Evolutionary conservation across 2,797 vertebrate species (phyloP), one percentile per base, ranked within the genome.

Genomic region (Amblyopsis hoosieri): DNA sequence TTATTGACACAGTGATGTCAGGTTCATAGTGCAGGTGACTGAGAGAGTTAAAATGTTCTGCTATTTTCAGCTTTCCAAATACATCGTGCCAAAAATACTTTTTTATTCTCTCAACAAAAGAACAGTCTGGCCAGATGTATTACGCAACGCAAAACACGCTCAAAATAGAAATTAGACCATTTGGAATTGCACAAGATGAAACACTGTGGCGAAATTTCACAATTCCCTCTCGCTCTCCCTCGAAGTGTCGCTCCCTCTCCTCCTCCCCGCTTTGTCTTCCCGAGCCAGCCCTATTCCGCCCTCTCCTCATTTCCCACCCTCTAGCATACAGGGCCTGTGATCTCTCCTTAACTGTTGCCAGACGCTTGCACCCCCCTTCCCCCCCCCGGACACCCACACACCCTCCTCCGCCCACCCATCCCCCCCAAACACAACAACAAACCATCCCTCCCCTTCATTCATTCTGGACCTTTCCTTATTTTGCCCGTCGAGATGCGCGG

Each of bases 261-360:
- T 84, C 80, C 83, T 60, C 67, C 71, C 23, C 50, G 54, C 48
- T 17, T 52, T 55, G 47, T 51, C 52, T 29, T 67, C 52, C 66
- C 66, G 33, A 47, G 59, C 13, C 62, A 31, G 45, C 46, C 52
- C 49, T 15, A 62, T 57, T 61, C 63, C 62, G 53, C 69, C 61
- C 79, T 83, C 78, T 78, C 83, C 80, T 75, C 76, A 66, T 80
- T 91, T 90, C 91, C 90, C 90, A 90, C 88, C 87, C 85, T 83
- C 64, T 72, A 74, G 84, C 64, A 37, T 74, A 72, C 69, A 83
- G 74, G 74, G 84, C 85, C 86, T 88, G 83, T 86, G 85, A 86
- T 91, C 87, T 83, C 75, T 80, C 83, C 81, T 82, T 94, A 94
- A 94, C 91, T 89, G 86, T 87, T 93, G 93, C 93, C 93, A 93